Conservation (phyloP, 2,888 invertebrate genomes). For the Harpagoxenus sublaevis region DNA sequence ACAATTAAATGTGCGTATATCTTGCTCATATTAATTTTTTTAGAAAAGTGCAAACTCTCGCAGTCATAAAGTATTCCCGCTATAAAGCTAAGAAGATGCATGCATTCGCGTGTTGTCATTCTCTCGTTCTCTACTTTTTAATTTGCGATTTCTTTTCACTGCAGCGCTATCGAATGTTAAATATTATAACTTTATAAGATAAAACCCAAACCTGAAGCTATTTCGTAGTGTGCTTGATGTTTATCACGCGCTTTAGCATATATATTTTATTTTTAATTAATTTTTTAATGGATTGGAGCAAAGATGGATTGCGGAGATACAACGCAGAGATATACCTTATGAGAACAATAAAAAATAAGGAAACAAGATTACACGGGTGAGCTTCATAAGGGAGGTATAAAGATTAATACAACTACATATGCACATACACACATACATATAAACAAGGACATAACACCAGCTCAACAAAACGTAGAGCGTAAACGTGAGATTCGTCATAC, state of each 20-base stretch:
- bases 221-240: background rate
- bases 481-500: constrained; percentile 65
- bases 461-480: constrained; percentile 76
- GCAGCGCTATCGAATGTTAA: background rate
- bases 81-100: constrained; percentile 1
- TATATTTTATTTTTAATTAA: constrained; percentile 10
- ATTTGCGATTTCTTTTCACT: background rate
- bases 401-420: constrained; percentile 42
- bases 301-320: constrained; percentile 17
- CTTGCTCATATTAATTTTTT: background rate
- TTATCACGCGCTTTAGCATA: background rate
- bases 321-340: constrained; percentile 31
- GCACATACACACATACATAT: constrained; percentile 62
- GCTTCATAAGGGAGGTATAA: constrained; percentile 18
- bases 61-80: constrained; percentile 18
- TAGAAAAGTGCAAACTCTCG: background rate
- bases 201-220: background rate
- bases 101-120: constrained; percentile 10
- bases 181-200: background rate
- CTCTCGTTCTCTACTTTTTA: constrained; percentile 18
- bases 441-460: constrained; percentile 81
- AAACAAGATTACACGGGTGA: constrained; percentile 40
- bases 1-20: constrained; percentile 7
- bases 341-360: constrained; percentile 23
- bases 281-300: background rate